Conservation (phyloP, 2,888 invertebrate species). For the Acrocyrtus sp. region DNA sequence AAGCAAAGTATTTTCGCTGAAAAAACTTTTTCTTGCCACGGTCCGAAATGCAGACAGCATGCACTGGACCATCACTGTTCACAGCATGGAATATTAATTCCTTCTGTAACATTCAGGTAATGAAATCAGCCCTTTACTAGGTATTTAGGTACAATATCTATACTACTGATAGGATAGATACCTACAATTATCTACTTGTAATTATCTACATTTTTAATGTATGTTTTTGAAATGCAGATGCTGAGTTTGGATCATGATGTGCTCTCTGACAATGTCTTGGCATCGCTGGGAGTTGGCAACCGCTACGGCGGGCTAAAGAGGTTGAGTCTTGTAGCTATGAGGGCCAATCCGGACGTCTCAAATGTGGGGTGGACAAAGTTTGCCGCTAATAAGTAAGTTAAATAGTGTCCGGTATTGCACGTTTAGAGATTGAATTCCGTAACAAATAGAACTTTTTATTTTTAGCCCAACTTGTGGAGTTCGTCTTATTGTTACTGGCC, state of each 20-base stretch:
- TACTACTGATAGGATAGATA: no score
- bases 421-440: not conserved
- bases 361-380: constrained; percentile 58
- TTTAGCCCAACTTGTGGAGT: constrained; percentile 60
- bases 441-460: not conserved
- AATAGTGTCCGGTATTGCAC: not conserved
- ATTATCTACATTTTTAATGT: no score
- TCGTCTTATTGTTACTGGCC: constrained; percentile 57
- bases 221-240: constrained; percentile 45
- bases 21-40: constrained; percentile 57
- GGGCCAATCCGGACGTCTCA: constrained; percentile 53
- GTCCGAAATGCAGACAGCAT: constrained; percentile 37
- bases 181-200: no score
- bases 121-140: not conserved
- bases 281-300: constrained; percentile 49
- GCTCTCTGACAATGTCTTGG: constrained; percentile 57
- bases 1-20: constrained; percentile 44
- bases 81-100: constrained; percentile 33
- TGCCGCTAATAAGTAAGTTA: constrained; percentile 55
- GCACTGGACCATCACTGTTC: constrained; percentile 15
- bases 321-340: constrained; percentile 55
- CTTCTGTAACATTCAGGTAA: constrained; percentile 54
- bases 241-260: constrained; percentile 61
- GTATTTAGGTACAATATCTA: not conserved
- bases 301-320: constrained; percentile 53